A percentile compares a stretch with the other conserved stretches of the same genome.
phyloP scores from a whole-genome alignment of 2,888 invertebrate species.

The Ennomos erosarius region DNA sequence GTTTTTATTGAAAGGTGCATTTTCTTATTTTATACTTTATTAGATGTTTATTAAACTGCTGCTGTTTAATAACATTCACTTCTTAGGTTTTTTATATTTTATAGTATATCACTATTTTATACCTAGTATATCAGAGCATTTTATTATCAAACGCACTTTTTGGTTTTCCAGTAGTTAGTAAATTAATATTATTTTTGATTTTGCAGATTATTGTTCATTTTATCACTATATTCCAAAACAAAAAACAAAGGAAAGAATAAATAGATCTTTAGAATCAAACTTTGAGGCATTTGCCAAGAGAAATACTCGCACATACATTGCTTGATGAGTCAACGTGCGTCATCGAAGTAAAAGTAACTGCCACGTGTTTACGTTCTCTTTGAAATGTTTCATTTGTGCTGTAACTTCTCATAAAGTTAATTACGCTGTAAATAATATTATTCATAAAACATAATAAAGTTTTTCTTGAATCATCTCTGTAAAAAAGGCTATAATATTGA shows the following conservation, averaged over 20 bases:
- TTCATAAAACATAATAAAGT: not conserved
- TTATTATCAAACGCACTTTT: too few species aligned
- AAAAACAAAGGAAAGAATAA: constrained; percentile 37
- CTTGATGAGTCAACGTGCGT: constrained; percentile 45
- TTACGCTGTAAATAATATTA: constrained; percentile 31
- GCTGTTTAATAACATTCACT: too few species aligned
- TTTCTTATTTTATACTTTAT: constrained; percentile 25
- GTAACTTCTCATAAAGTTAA: constrained; percentile 38
- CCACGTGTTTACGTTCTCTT: constrained; percentile 30
- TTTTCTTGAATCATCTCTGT: constrained; percentile 2
- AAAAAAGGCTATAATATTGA: not conserved
- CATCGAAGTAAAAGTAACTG: constrained; percentile 48
- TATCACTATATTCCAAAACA: not conserved
- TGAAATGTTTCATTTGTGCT: constrained; percentile 35
- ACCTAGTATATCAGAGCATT: too few species aligned
- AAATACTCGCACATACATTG: constrained; percentile 39
- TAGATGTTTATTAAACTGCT: not conserved
- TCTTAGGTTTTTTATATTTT: too few species aligned
- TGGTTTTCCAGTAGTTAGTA: too few species aligned
- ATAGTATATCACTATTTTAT: too few species aligned
- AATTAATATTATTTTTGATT: too few species aligned
- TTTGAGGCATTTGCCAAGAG: constrained; percentile 44
- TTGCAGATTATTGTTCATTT: too few species aligned
- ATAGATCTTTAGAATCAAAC: constrained; percentile 31
- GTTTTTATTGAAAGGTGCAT: constrained; percentile 87